Percentiles rank a stretch among this genome's conserved stretches.
phyloP scores from a whole-genome alignment of 2,797 vertebrate genomes.

The Schizopygopsis malacanthus region DNA sequence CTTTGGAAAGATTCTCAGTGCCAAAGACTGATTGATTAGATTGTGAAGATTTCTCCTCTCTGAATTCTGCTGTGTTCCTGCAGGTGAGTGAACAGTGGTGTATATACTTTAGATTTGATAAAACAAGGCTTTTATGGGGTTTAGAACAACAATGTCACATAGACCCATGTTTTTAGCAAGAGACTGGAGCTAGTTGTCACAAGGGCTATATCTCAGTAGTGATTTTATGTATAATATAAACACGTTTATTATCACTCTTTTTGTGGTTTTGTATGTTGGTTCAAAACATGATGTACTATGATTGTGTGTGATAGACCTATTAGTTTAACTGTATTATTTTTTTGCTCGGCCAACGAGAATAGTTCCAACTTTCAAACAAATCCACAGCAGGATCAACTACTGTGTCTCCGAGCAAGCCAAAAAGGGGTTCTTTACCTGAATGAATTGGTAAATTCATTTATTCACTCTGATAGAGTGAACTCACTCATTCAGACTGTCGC shows the following conservation, averaged over 20 bases:
- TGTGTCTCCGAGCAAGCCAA: background rate
- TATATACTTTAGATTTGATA: constrained; percentile 21
- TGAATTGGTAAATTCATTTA: background rate
- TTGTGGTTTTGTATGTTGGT: background rate
- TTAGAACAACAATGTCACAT: background rate
- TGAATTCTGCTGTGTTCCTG: constrained; percentile 40
- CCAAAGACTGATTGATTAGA: constrained; percentile 40
- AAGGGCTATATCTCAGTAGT: background rate
- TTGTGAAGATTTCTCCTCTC: constrained; percentile 46
- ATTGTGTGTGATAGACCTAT: too few relatives aligned
- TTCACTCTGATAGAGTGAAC: too few relatives aligned
- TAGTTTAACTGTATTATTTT: background rate
- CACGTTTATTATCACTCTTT: too few relatives aligned
- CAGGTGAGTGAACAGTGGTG: constrained; percentile 46
- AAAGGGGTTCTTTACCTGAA: background rate
- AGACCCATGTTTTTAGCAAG: background rate
- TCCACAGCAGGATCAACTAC: background rate
- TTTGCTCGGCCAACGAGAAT: background rate
- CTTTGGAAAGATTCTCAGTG: constrained; percentile 30
- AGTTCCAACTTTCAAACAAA: background rate
- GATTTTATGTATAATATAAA: background rate
- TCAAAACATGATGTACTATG: background rate
- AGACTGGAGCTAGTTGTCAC: constrained; percentile 26
- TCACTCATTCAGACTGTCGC: background rate
- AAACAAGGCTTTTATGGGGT: constrained; percentile 5